Base-by-base conservation (phyloP, 2,113 vertebrate genomes). In the Eurypyga helias region DNA sequence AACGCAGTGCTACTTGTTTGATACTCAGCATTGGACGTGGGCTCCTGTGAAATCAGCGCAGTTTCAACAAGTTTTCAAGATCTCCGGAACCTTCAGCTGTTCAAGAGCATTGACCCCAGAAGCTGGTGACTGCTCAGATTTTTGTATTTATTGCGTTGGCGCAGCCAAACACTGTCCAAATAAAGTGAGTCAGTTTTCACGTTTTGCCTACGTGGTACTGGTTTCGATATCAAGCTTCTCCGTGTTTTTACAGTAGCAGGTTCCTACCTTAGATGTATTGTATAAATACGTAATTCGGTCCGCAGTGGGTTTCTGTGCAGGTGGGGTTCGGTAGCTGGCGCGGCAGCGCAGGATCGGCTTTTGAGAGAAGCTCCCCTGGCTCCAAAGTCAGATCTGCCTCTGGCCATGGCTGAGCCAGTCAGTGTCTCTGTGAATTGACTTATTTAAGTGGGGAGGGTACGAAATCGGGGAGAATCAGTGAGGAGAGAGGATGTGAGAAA, bases 1-100 rank as follows among this genome's bases (percentile, higher is more conserved):
- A 99, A 99, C 70, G 99, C 99, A 25, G 98, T 99, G 86, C 97
- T 99, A 52, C 98, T 99, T 84, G 99, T 99, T 45, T 54, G 23
- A 72, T 25, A 70, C 16, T 29, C 67, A 84, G 13, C 2, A 0
- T 4, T 93, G 45, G 60, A 83, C 45, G 1, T 14, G 13, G 12
- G 19, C 66, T 73, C 36, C 70, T 83, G 41, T 19, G n/a, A 75
- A 83, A 54, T 20, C 28, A 28, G 24, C 28, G 36, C 5, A 46
- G 28, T 83, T 70, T 13, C 45, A 65, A 13, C 60, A 65, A 38
- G 31, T n/a, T 58, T 54, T 26, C 21, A 78, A 89, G 54, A 85
- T 62, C 52, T 66, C 34, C 72, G 82, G 28, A 83, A 72, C 25
- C 31, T 84, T 89, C 33, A 66, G 3, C 57, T 8, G 38, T 48